Evolutionary conservation across 92 coral and sea anemone species (phyloP).

Genomic region (Parazoanthus swiftii): DNA sequence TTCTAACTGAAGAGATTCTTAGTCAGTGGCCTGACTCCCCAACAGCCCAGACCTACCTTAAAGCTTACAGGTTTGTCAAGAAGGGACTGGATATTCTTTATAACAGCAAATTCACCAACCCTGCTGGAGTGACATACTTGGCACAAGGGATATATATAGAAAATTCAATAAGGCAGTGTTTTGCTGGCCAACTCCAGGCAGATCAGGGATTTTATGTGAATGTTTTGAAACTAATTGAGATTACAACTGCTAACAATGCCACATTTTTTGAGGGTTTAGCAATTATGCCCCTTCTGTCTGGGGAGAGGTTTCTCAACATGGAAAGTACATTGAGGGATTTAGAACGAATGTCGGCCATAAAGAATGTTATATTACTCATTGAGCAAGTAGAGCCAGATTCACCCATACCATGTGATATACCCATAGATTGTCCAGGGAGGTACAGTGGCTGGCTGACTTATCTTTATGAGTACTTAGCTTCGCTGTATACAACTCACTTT

Average conservation of each 20-base stretch:
- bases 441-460: slow-evolving; percentile 74
- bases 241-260: slow-evolving; percentile 7
- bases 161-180: too few relatives aligned
- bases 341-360: slow-evolving; percentile 30
- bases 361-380: slow-evolving; percentile 60
- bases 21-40: slow-evolving; percentile 61
- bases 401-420: slow-evolving; percentile 33
- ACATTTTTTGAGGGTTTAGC: slow-evolving; percentile 69
- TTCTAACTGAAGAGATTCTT: slow-evolving; percentile 58
- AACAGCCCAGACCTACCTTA: slow-evolving; percentile 70
- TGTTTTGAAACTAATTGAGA: neutral
- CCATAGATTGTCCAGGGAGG: slow-evolving; percentile 51
- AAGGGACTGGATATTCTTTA: slow-evolving; percentile 60
- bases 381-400: slow-evolving; percentile 50
- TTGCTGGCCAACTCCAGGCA: too few relatives aligned
- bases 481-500: slow-evolving; percentile 37
- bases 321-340: slow-evolving; percentile 37
- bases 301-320: neutral
- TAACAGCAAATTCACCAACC: slow-evolving; percentile 62
- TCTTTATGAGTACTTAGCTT: slow-evolving; percentile 53
- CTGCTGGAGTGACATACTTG: slow-evolving; percentile 51
- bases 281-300: neutral
- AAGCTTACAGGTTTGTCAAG: slow-evolving; percentile 58
- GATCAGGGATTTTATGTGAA: neutral
- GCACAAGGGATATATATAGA: slow-evolving; percentile 65